A percentile compares a stretch with the other conserved stretches of the same genome.
These are phyloP conservation scores for Apaloderma vittatum DNA, from an alignment of 2,113 vertebrate species.

Conservation along the genomic window DNA sequence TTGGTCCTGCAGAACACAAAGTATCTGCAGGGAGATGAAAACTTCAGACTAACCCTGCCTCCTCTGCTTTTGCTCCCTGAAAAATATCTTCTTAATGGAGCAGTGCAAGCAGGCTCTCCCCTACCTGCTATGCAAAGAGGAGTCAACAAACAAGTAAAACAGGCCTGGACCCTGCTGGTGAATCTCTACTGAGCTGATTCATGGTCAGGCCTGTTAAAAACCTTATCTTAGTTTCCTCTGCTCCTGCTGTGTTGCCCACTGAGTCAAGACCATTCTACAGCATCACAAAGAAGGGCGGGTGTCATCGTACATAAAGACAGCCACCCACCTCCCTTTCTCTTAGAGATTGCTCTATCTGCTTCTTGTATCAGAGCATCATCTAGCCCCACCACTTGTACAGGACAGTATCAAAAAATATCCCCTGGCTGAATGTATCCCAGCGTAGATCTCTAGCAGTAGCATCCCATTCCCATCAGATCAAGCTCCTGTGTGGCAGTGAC, in stretches of 20 bases:
- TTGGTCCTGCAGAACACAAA: background rate
- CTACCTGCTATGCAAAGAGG: fast-evolving
- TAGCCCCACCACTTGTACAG: background rate
- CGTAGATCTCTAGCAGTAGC: background rate
- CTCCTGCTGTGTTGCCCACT: background rate
- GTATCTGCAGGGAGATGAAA: background rate
- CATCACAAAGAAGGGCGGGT: background rate
- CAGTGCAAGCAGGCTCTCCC: background rate
- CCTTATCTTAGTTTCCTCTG: background rate
- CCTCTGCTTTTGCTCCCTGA: background rate
- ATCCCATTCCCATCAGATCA: background rate
- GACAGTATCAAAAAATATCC: background rate
- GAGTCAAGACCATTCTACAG: background rate
- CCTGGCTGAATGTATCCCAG: background rate
- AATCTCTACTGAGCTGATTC: background rate
- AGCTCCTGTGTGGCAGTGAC: background rate
- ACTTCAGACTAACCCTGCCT: background rate
- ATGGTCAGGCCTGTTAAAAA: background rate
- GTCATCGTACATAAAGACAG: background rate
- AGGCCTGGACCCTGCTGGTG: background rate
- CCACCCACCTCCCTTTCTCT: background rate
- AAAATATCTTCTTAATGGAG: background rate
- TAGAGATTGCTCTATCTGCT: background rate
- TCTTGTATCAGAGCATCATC: background rate
- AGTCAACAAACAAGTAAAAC: background rate